Base-by-base conservation (phyloP, 2,113 vertebrate genomes). In the Athene cunicularia region DNA sequence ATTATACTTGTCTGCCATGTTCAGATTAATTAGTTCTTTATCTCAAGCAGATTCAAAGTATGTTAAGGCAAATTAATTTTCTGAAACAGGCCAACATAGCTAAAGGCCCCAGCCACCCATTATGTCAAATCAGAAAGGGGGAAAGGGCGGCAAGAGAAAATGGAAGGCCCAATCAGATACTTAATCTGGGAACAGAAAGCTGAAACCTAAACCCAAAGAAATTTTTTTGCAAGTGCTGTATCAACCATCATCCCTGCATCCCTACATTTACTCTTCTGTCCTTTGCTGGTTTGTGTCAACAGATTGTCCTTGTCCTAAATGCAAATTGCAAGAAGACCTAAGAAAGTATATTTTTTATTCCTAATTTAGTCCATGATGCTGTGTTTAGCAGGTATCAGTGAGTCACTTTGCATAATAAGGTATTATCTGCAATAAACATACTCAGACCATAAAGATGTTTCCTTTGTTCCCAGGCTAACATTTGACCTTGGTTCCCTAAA, bases 11-110 rank as follows among this genome's bases (percentile, higher is more conserved):
- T 27, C 62, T 88, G 55, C 19, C 63, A 17, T 28, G 18, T 55
- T 89, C 39, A 94, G 53, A 87, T 82, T 85, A 87, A 88, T 87
- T 83, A 93, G 66, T 63, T 92, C 49, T 94, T 94, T 93, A 86
- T 86, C 72, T 93, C 55, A 67, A 91, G 60, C 24, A 73, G 35
- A 93, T 94, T 93, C 43, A 64, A 95, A 79, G 37, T 14, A 80
- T 30, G 26, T 21, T 41, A 76, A 75, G 30, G 43, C 28, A 70
- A 88, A 88, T 87, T 64, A 56, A 68, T 89, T 76, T 63, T 80
- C 47, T 80, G 39, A 92, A 93, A 53, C 28, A 63, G 24, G 14
- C 23, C 14, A 75, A 67, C 6, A 14, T 22, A 88, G 73, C 50
- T 49, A 32, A 88, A 91, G 45, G 37, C 26, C 27, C 17, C 26